Conservation (phyloP, 2,113 vertebrate genomes). For the Bubalus kerabau region DNA sequence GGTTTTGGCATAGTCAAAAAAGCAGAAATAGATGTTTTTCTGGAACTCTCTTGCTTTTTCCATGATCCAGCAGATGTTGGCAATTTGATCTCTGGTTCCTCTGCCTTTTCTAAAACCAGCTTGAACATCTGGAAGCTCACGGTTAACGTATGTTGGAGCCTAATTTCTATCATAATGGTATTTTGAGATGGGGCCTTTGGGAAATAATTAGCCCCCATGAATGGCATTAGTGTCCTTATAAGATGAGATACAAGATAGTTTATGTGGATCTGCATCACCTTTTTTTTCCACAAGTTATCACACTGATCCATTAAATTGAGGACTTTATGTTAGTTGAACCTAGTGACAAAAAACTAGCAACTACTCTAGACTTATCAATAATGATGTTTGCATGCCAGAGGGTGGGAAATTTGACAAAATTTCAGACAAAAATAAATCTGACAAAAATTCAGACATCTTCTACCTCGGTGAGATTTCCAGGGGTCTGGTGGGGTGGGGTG, state of each 20-base stretch:
- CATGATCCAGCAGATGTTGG: rapidly evolving
- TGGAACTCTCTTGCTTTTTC: neutral
- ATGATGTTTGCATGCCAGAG: neutral
- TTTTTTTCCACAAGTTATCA: neutral
- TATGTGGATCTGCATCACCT: too few relatives aligned
- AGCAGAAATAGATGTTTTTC: neutral
- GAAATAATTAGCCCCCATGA: neutral
- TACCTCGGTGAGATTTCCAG: neutral
- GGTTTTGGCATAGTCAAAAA: neutral
- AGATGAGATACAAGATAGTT: neutral
- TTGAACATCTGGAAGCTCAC: neutral
- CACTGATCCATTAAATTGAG: neutral
- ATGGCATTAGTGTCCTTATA: neutral
- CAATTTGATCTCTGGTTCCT: neutral
- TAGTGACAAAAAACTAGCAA: neutral
- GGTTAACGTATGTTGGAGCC: rapidly evolving
- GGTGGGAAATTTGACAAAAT: neutral
- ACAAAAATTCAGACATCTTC: neutral
- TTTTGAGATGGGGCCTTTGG: neutral
- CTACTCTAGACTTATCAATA: neutral
- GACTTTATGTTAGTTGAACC: neutral
- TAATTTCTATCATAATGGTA: neutral
- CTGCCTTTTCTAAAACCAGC: neutral
- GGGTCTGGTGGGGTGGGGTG: neutral
- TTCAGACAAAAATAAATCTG: neutral